Conservation (phyloP, 2,888 invertebrate genomes). For the Cancer borealis region DNA sequence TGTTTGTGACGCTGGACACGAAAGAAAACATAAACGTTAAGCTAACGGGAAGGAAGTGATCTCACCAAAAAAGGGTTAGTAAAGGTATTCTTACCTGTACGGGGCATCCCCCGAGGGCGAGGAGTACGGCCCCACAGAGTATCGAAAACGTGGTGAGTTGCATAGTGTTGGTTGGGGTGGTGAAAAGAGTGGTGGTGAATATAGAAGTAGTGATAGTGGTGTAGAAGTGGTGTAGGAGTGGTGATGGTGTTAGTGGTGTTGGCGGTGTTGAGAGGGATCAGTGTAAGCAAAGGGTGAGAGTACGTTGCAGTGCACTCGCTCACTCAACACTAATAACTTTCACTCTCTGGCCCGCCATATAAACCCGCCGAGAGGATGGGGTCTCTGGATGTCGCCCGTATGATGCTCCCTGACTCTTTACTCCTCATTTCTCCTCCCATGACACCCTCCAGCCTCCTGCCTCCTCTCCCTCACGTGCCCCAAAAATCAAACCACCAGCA, state of each 20-base stretch:
- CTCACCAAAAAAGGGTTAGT: background rate
- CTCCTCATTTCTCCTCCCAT: background rate
- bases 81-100: conserved; percentile 17
- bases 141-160: background rate
- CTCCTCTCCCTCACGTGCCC: background rate
- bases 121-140: background rate
- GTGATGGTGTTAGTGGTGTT: background rate
- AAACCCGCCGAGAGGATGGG: conserved; percentile 64
- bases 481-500: background rate
- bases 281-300: conserved; percentile 41
- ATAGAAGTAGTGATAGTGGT: background rate
- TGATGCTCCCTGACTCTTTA: background rate
- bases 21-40: background rate
- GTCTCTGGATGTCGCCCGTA: conserved; percentile 54
- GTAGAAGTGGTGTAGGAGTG: background rate
- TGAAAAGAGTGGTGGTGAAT: background rate
- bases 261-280: background rate
- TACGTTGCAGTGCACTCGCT: conserved; percentile 63
- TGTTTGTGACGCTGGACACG: background rate
- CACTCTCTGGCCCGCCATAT: conserved; percentile 69
- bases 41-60: background rate
- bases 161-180: background rate
- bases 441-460: background rate
- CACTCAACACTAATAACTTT: conserved; percentile 70
- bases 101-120: background rate